phyloP scores from a whole-genome alignment of 2,113 vertebrate species.

The Leptodactylus fuscus region DNA sequence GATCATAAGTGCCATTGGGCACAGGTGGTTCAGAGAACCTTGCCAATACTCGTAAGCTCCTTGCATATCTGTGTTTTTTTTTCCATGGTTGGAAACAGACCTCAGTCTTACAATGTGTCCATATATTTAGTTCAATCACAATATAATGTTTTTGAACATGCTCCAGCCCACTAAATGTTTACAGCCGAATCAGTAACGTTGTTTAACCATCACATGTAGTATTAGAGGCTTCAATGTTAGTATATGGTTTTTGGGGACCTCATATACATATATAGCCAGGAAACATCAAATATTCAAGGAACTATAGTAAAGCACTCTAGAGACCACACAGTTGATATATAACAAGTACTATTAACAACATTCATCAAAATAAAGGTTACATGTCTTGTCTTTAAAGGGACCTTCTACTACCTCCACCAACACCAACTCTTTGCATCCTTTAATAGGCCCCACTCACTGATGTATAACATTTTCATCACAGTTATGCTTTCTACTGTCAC shows the following conservation, averaged over 20 bases:
- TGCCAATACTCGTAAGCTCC: constrained; percentile 14
- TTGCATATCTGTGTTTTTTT: constrained; percentile 46
- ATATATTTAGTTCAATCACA: too few relatives aligned
- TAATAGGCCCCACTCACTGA: too few relatives aligned
- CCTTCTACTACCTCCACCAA: too few relatives aligned
- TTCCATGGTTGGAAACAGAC: background rate
- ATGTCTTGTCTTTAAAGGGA: background rate
- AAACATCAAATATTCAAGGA: constrained; percentile 52
- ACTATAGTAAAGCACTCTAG: constrained; percentile 13
- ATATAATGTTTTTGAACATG: too few relatives aligned
- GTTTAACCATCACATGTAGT: too few relatives aligned
- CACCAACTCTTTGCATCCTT: too few relatives aligned
- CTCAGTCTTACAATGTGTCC: background rate
- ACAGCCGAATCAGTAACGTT: too few relatives aligned
- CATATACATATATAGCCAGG: background rate
- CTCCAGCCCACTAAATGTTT: too few relatives aligned
- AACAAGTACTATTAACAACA: background rate
- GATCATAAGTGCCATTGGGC: constrained; percentile 24
- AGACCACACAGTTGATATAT: background rate
- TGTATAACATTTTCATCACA: too few relatives aligned
- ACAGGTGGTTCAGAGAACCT: constrained; percentile 49
- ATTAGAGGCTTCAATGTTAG: too few relatives aligned
- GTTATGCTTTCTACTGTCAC: too few relatives aligned
- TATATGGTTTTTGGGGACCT: constrained; percentile 12
- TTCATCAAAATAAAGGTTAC: background rate